Base-by-base conservation (phyloP, 2,113 vertebrate species). In the Clarias magur region DNA sequence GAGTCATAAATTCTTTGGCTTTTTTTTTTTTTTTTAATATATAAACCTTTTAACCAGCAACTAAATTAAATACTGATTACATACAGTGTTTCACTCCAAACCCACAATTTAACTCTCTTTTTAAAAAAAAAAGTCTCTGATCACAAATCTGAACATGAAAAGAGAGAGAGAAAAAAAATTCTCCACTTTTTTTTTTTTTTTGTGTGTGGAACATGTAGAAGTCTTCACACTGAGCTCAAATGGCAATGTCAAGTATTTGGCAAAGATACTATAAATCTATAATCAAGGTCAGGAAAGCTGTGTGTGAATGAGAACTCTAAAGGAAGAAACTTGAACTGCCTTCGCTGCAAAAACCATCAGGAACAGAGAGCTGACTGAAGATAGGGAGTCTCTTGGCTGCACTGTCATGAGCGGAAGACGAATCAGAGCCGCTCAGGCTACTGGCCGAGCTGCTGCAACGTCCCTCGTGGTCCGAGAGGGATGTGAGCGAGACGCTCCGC, bases 321-420 rank as follows among this genome's bases (percentile, higher is more conserved):
- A 94, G 89, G 83, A 90, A 91, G 87, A 93, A 91, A 42, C 85
- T 89, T 1, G 91, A n/a, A 13, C 87, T 63, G 27, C 72, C 78
- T 70, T 89, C 90, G 1, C 65, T 85, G 82, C 70, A 80, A 65
- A 89, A 70, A 23, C 92, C 91, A 0, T 95, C 95, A 0, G 96
- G 96, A 42, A 97, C 96, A 0, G 97, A 97, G 8, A 97, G 94
- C 76, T 96, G 96, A 87, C 97, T 97, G 94, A 97, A 98, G 59
- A 98, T 97, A 1, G 97, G 96, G 84, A 98, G 95, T 6, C 97
- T 92, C 17, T 92, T 92, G 57, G 90, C 83, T 0, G 65, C 86
- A 2, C 57, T 80, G 0, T 98, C 97, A 0, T 90, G 95, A 21
- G 92, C 92, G 0, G 95, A 95, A 0, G 95, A 95, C 0, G 95